Conservation (phyloP, 2,113 vertebrate species). For the Meriones unguiculatus region DNA sequence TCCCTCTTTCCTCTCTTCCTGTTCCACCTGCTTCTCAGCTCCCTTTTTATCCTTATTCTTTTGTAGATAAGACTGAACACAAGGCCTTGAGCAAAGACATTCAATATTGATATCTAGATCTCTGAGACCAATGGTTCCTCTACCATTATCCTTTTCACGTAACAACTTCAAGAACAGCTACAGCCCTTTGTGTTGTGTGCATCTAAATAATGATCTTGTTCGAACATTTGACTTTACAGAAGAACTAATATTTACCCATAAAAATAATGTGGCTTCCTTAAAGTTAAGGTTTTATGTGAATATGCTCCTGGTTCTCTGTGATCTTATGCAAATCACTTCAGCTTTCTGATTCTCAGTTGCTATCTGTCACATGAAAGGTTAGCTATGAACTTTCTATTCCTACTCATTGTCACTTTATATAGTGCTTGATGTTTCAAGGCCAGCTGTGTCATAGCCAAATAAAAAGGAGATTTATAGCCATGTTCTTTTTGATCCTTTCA, state of each 20-base stretch:
- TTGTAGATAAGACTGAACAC: neutral
- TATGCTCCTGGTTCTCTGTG: neutral
- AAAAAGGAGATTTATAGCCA: neutral
- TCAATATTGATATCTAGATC: neutral
- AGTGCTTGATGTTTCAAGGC: neutral
- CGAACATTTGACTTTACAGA: neutral
- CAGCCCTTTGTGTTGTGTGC: neutral
- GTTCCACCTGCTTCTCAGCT: neutral
- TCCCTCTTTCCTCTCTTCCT: neutral
- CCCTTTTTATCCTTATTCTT: neutral
- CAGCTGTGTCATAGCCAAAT: neutral
- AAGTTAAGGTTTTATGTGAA: neutral
- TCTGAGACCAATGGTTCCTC: neutral
- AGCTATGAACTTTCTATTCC: neutral
- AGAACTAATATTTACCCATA: neutral
- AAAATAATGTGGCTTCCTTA: neutral
- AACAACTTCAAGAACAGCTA: neutral
- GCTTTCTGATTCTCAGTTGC: neutral
- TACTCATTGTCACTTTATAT: neutral
- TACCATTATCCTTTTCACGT: neutral
- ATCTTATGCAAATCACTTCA: neutral
- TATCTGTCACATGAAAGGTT: neutral
- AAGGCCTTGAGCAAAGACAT: fast-evolving
- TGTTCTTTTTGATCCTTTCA: neutral
- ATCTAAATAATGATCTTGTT: neutral